Evolutionary conservation across 2,797 vertebrate genomes (phyloP).

Genomic region (Poeciliopsis paucimaculata): DNA sequence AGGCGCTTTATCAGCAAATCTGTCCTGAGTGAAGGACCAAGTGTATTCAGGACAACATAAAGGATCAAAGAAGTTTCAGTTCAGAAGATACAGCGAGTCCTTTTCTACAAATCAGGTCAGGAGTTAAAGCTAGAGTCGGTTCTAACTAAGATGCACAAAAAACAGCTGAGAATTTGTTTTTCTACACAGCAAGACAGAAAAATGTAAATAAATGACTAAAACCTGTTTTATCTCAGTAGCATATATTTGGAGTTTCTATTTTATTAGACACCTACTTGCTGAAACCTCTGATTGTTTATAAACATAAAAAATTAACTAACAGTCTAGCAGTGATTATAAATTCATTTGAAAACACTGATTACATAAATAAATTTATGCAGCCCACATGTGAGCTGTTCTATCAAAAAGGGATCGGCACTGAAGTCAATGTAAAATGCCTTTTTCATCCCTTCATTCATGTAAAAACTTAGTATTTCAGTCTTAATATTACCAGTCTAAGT

Average conservation of each 20-base stretch:
- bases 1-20: neutral
- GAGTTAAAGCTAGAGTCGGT: neutral
- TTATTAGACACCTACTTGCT: neutral
- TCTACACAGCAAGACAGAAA: neutral
- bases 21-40: neutral
- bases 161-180: neutral
- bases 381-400: neutral
- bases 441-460: neutral
- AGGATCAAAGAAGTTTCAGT: neutral
- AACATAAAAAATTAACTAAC: neutral
- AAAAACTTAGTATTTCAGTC: neutral
- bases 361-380: neutral
- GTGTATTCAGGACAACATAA: slow-evolving; percentile 4
- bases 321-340: neutral
- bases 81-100: too few relatives aligned
- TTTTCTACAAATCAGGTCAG: neutral
- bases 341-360: neutral
- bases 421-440: neutral
- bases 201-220: neutral
- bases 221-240: neutral
- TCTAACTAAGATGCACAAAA: neutral
- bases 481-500: neutral
- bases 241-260: neutral
- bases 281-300: neutral
- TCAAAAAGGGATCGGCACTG: neutral